Conservation (phyloP, 2,113 vertebrate species). For the Anolis sagrei region DNA sequence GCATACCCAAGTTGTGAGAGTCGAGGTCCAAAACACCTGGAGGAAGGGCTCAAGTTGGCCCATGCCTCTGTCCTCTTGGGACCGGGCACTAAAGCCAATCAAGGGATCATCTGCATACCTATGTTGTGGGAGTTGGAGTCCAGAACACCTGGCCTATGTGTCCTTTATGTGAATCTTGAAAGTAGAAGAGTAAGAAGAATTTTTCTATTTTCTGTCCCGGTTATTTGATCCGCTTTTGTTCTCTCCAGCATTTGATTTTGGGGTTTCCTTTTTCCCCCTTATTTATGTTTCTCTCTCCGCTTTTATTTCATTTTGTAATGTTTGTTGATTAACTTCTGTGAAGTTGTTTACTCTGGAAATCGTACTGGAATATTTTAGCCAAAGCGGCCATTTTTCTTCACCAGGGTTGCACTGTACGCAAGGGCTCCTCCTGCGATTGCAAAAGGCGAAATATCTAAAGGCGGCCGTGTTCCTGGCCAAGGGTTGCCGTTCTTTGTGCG, state of each 20-base stretch:
- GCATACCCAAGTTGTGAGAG: no score
- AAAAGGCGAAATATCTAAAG: slow-evolving; percentile 49
- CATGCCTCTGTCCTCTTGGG: no score
- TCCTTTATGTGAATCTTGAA: slow-evolving; percentile 54
- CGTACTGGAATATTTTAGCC: slow-evolving; percentile 89
- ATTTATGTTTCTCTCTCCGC: slow-evolving; percentile 48
- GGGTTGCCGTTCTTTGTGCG: slow-evolving; percentile 80
- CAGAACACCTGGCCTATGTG: no score
- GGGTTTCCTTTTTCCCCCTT: slow-evolving; percentile 66
- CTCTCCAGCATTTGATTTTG: slow-evolving; percentile 59
- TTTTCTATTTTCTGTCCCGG: slow-evolving; percentile 59
- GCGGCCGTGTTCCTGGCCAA: slow-evolving; percentile 83
- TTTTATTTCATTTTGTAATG: slow-evolving; percentile 69
- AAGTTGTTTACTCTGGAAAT: slow-evolving; percentile 94
- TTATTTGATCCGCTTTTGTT: slow-evolving; percentile 60
- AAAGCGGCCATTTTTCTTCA: slow-evolving; percentile 76
- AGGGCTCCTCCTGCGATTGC: slow-evolving; percentile 83
- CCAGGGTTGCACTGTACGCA: slow-evolving; percentile 78
- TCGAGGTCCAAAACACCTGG: no score
- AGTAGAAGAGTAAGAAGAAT: slow-evolving; percentile 64
- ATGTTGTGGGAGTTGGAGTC: no score
- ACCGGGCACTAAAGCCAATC: no score
- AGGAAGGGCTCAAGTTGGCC: no score
- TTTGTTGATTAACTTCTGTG: slow-evolving; percentile 95
- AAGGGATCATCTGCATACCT: no score